Evolutionary conservation across 2,888 invertebrate species (phyloP), one percentile per base, ranked within the genome.

Genomic region (Eumacrocentrus americanus): DNA sequence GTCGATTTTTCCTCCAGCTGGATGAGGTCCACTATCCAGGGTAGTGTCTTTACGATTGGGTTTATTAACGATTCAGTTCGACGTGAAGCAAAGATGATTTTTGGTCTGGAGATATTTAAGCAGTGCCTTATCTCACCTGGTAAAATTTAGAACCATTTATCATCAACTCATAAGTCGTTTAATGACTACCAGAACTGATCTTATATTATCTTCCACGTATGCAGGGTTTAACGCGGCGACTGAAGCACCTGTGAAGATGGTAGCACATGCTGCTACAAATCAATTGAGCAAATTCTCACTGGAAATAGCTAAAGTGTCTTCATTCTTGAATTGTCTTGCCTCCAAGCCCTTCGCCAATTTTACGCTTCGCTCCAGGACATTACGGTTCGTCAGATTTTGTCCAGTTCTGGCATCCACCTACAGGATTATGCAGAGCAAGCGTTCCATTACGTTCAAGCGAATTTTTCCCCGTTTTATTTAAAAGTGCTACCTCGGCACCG

Each of bases 171-270:
- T n/a, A n/a, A n/a, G n/a, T n/a, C n/a, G n/a, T n/a, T n/a, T n/a
- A n/a, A n/a, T n/a, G n/a, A n/a, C n/a, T n/a, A n/a, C n/a, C n/a
- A n/a, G n/a, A n/a, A n/a, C n/a, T n/a, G n/a, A n/a, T n/a, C n/a
- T n/a, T n/a, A n/a, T n/a, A n/a, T n/a, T 66, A 79, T 78, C 62
- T 72, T 73, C 68, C 0, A 73, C 68, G 48, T 77, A 76, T 3
- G 56, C 20, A 1, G 74, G 72, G 68, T 77, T 80, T 40, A 77
- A 48, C 0, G 75, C 73, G 7, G 74, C 64, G n/a, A 70, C 14
- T 6, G 67, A 61, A 12, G 69, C 73, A 9, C 78, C 78, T 2
- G 66, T 38, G 46, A 67, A 75, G 16, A 75, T 51, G 2, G 70
- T 60, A 1, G 72, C 71, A 40, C 70, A 67, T 7, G 64, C 61